These are phyloP conservation scores for Channa striata DNA, from an alignment of 2,797 vertebrate genomes.

Conservation along the genomic window DNA sequence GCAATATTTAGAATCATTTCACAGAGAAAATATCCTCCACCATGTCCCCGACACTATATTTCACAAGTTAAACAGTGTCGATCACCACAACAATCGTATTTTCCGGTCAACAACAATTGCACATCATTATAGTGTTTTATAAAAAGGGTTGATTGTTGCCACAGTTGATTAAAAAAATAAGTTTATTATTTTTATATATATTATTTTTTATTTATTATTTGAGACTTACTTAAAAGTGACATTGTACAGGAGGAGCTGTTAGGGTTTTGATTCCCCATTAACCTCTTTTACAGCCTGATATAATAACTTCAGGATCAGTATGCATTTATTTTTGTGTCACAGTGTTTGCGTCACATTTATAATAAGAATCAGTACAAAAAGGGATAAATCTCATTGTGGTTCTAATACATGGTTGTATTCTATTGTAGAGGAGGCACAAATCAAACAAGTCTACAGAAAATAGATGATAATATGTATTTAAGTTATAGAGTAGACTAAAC, in stretches of 20 bases:
- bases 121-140: background rate
- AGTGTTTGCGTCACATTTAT: background rate
- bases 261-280: too few species aligned
- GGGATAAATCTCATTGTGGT: too few species aligned
- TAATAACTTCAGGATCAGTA: too few species aligned
- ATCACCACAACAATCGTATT: fast-evolving
- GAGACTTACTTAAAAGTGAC: background rate
- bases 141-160: fast-evolving
- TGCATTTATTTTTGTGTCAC: too few species aligned
- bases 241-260: too few species aligned
- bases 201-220: too few species aligned
- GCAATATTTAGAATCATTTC: fast-evolving
- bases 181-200: too few species aligned
- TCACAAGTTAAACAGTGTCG: background rate
- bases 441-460: background rate
- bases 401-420: background rate
- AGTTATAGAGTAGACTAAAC: too few species aligned
- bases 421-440: background rate
- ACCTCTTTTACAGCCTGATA: background rate
- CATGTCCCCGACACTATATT: background rate
- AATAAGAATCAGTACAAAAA: too few species aligned
- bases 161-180: fast-evolving
- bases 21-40: fast-evolving
- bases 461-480: too few species aligned
- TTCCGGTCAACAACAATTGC: conserved; percentile 6